Evolutionary conservation across 2,113 vertebrate genomes (phyloP), one percentile per base, ranked within the genome.

Genomic region (Trematomus loennbergii): DNA sequence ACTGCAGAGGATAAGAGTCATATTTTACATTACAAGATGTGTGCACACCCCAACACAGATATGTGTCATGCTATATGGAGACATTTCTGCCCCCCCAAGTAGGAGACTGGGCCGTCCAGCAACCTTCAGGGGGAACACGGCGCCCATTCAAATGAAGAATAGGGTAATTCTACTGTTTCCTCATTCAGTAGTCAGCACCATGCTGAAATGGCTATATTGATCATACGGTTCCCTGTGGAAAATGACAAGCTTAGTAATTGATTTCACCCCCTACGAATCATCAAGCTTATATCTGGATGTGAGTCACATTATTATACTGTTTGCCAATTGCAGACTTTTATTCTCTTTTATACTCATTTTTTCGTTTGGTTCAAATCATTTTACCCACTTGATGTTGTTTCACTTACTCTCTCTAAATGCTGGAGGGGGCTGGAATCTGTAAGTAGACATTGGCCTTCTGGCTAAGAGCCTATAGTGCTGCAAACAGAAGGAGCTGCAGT

Each of bases 131-230:
- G 75, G 36, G 57, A 59, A 66, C 57, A 7, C 2, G 49, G 69
- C 79, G 74, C 69, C 46, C 80, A 83, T 90, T 86, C 43, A 61
- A 73, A 72, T 86, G 82, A 91, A 82, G 84, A 90, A 91, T 86
- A 58, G 83, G 54, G 75, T 81, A 57, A 81, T 89, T 89, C 80
- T 53, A 64, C 73, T 33, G 64, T 82, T 79, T 80, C 78, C 75
- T 80, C 84, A 87, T 88, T 84, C 77, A 81, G 65, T 10, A 81
- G 75, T 85, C 79, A 78, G 74, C 82, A 63, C n/a, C 68, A 78
- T 83, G 81, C 72, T 68, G 33, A 81, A 83, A 89, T 80, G 59
- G 65, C 59, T 65, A 33, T 78, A 89, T 89, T 87, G 81, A 92
- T 93, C 85, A 86, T 40, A 49, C 33, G 29, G 25, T 65, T 82